Base-by-base conservation (phyloP, 2,113 vertebrate species). In the Cranoglanis bouderius region DNA sequence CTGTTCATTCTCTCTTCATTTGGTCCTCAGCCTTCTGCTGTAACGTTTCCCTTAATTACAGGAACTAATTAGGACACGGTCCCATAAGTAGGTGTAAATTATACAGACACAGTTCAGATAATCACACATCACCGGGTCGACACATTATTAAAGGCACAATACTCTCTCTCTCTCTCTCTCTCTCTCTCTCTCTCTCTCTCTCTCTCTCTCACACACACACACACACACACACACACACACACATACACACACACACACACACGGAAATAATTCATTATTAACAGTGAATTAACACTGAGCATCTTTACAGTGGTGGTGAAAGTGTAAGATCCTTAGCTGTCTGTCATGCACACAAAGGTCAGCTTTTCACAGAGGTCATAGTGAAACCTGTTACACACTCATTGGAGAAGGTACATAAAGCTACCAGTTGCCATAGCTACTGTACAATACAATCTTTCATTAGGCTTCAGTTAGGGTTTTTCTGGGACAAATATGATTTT, bases 361-460 rank as follows among this genome's bases (percentile, higher is more conserved):
- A 49, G 10, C 14, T 81, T 81, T 53, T 55, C 43, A 40, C 72
- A 55, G 7, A 65, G 35, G 14, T 32, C 24, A 77, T 40, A 75
- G 21, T 1, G 18, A 46, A 70, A 75, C 84, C 84, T 85, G 67
- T 75, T 65, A 46, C 59, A 81, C 8, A 43, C 61, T 85, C 77
- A 85, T 53, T 14, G 1, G 3, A 84, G 86, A 49, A 78, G 82
- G 65, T 88, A 65, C 72, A 38, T 82, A 84, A 90, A 77, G 80
- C 84, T 65, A n/a, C 46, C 67, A 19, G 84, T 86, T 88, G 87
- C 80, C 89, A 88, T 82, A 86, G 84, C 81, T 80, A 80, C 46
- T 80, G 49, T 77, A 84, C 85, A 46, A 12, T 38, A 7, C 46
- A 51, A 49, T 78, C 43, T n/a, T 29, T 51, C 16, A 14, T 49